Base-by-base conservation (phyloP, 2,888 invertebrate species). In the Smittia sp. region DNA sequence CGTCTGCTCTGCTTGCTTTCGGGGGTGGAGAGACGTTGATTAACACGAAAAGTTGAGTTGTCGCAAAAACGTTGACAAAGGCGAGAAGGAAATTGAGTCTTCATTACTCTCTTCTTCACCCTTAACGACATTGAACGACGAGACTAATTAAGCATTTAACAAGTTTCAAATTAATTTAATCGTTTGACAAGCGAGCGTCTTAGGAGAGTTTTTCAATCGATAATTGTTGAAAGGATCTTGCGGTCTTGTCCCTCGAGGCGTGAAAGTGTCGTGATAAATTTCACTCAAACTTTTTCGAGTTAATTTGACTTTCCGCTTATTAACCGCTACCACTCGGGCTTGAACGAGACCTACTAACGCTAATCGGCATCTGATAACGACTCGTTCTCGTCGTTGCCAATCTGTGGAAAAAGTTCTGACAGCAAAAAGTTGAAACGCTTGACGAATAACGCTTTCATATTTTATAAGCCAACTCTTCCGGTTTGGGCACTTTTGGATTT, bases 81-180 rank as follows among this genome's bases (percentile, higher is more conserved):
- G 32, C 32, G 32, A 32, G 32, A 32, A 3, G 32, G n/a, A n/a
- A 32, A 9, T 32, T 32, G 3, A 9, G 32, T n/a, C 32, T 32
- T 32, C 32, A 20, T 63, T 1, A 24, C 27, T n/a, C 1, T 22
- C 7, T 66, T 39, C 38, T 39, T 66, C 66, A 66, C 38, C 9
- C 38, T 38, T 6, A 32, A 9, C 9, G 32, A 32, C 4, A 32
- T 32, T 9, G 32, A n/a, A n/a, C 39, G 39, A 39, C 13, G 39
- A 39, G 32, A 67, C 68, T 68, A 68, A 68, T 68, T 68, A 68
- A 68, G 46, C 39, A 41, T 52, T 68, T 68, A 41, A 46, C 25
- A 24, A 68, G 1, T 46, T 1, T 27, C 13, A 46, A 46, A 15
- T 46, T 46, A 15, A 2, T 46, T 46, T 15, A 46, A 6, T 46